A percentile compares a stretch with the other conserved stretches of the same genome.
Conservation (phyloP, 2,797 vertebrate genomes). For the Streptopelia turtur region DNA sequence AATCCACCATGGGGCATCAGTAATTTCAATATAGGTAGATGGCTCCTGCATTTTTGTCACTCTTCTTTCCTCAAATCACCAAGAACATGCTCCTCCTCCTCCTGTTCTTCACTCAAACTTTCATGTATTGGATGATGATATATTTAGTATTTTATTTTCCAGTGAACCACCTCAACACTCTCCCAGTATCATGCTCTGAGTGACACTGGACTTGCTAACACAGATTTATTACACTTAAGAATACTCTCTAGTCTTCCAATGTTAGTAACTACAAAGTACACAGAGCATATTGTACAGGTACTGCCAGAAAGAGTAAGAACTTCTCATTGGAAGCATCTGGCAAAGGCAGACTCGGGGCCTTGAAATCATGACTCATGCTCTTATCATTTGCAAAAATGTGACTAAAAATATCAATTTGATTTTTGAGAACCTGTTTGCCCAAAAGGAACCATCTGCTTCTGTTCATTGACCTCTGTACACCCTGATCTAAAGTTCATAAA, state of each 20-base stretch:
- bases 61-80: not conserved
- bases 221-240: not conserved
- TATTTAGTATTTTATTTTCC: not conserved
- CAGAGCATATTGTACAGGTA: not conserved
- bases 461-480: not conserved
- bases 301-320: not conserved
- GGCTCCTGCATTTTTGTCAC: not conserved
- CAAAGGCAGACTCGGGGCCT: not conserved
- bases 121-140: not conserved
- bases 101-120: not conserved
- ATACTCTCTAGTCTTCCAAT: not conserved
- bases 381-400: not conserved
- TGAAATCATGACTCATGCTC: not conserved
- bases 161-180: not conserved
- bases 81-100: not conserved
- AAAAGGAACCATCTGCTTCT: slow-evolving; percentile 41
- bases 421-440: slow-evolving; percentile 13
- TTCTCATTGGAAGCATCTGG: not conserved
- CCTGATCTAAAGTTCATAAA: not conserved
- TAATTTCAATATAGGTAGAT: not conserved
- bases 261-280: not conserved
- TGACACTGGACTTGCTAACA: not conserved
- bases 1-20: not conserved
- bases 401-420: not conserved
- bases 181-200: not conserved